Base-by-base conservation (phyloP, 2,113 vertebrate genomes). In the western clawed frog (Xenopus tropicalis) region DNA sequence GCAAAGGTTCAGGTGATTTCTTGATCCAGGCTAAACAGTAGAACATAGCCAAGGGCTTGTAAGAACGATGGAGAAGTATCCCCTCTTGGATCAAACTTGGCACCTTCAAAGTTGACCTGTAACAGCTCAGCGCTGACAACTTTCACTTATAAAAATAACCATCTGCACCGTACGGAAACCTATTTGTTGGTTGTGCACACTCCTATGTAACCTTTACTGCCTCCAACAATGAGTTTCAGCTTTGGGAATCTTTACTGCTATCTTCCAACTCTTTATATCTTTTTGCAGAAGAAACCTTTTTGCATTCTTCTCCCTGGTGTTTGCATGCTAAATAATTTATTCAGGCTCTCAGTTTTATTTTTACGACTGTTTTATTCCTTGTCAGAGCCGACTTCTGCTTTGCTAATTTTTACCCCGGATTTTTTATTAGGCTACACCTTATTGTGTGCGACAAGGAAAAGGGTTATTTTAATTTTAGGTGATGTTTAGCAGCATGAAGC, bases 391-490 rank as follows among this genome's bases (percentile, higher is more conserved):
- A n/a, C 22, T 37, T 52, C 6, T 25, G 46, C 54, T 44, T 59
- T 66, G 63, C 43, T 73, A 73, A 67, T 74, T 74, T 69, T 76
- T 69, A 58, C 20, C 57, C n/a, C 24, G 43, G 21, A 44, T 67
- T 63, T 61, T 23, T 69, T 76, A 68, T 76, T 69, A 76, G 19
- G 25, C 58, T 69, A 69, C 73, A 76, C 73, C 73, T 76, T 76
- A 76, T 76, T 76, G 66, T 61, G 57, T 23, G 58, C 69, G 66
- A 63, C 66, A 63, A 75, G 66, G 48, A 69, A 76, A 76, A 54
- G 73, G 73, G 66, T 69, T 76, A 69, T 76, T 76, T 69, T 76
- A 43, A 76, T 76, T 76, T 76, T 62, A 76, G 73, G 73, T 76
- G 64, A 66, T 69, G 66, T 63, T 76, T 76, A 76, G 66, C 73